Evolutionary conservation across 1,140 invertebrate species (phyloP), one percentile per base, ranked within the genome.

Genomic region (Latrodectus geometricus): DNA sequence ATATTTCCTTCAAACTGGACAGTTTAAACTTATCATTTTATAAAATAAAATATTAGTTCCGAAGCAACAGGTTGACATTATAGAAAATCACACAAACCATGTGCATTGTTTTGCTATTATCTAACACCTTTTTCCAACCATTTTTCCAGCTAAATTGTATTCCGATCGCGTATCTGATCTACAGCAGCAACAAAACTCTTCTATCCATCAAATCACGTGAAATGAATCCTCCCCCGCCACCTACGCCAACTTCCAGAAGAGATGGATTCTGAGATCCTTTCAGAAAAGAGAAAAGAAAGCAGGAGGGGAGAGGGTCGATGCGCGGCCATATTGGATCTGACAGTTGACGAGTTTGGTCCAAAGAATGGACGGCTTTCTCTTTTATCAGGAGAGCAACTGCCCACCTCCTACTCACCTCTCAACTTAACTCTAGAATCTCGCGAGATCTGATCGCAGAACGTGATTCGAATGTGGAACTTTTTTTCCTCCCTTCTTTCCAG

Each of bases 311-410:
- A 4, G 70, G 23, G 76, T 48, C 9, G 61, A 78, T 78, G 76
- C 35, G 35, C 11, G 68, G 80, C 80, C 80, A 83, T 83, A 83
- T 83, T 83, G 80, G 80, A 83, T 83, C 23, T 83, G 80, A 83
- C 80, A 83, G 80, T 65, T 83, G 80, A 83, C 80, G 80, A 83
- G 69, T 74, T 73, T 73, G 70, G 17, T 35, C 21, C 49, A 74
- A 65, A 73, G 80, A 83, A 83, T 83, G 80, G 80, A 74, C 70
- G 80, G 54, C 54, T 23, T 61, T 61, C 54, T 74, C 69, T 50
- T 74, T 74, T 83, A 73, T 65, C 54, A 54, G 65, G 14, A 35
- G 14, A 70, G 50, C 54, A 52, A 11, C 17, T 48, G 11, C 48
- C 14, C n/a, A 74, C 52, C 66, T 23, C 35, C 35, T 35, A 35